Evolutionary conservation across 1,140 invertebrate genomes (phyloP), one percentile per base, ranked within the genome.

Genomic region (Apis florea): DNA sequence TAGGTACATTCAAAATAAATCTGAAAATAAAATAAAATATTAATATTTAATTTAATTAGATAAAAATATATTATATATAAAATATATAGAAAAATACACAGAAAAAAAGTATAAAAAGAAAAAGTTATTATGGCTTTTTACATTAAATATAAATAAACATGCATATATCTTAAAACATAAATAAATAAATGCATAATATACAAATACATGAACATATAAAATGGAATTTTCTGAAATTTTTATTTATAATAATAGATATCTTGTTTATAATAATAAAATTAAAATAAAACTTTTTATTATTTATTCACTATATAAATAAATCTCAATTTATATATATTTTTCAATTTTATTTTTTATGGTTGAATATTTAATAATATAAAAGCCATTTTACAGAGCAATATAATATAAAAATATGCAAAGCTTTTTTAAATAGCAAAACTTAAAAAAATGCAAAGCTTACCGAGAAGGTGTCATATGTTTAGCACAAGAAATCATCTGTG

Each of bases 1-100:
- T 94, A 13, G 96, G 96, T 26, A 95, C 94, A 80, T 94, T 94
- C 54, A 94, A 90, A 79, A 96, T 93, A 31, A 95, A 93, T 90
- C 95, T 96, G 89, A 88, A 88, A 91, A 87, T 86, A 89, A 82
- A 74, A 87, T 70, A 56, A 79, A 47, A 80, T 63, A 63, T 31
- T 63, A 58, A 69, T 31, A 40, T 64, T 64, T 54, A 56, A n/a
- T 58, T n/a, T 21, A 64, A 1, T 12, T 47, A 40, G 8, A 40
- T 40, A 40, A 40, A 40, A 40, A 40, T 40, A 40, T 40, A 40
- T 40, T 40, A 40, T 40, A 40, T 40, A 40, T 40, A 2, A 64
- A 66, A 40, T 13, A 72, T 24, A 47, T 2, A 47, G 5, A n/a
- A n/a, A 66, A n/a, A 68, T 40, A 40, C 4, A 40, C 31, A 40